These are phyloP conservation scores for Pecten maximus DNA, from an alignment of 2,888 invertebrate genomes.

Conservation along the genomic window DNA sequence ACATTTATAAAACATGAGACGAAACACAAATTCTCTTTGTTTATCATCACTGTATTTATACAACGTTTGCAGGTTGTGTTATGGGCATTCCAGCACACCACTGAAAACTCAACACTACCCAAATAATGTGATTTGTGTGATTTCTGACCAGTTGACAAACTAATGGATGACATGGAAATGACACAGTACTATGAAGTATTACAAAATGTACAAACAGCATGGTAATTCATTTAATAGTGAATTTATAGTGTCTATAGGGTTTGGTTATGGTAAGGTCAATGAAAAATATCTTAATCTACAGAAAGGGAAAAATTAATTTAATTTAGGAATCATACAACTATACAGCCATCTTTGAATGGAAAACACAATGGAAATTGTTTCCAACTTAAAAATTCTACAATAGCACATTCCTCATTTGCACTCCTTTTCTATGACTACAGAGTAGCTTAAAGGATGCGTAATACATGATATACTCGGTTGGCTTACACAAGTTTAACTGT, in stretches of 20 bases:
- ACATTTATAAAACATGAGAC: background rate
- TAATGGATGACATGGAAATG: constrained; percentile 31
- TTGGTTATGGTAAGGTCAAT: constrained; percentile 23
- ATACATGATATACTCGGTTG: background rate
- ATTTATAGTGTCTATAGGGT: constrained; percentile 26
- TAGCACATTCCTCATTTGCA: background rate
- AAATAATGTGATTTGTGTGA: constrained; percentile 8
- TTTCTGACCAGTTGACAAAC: constrained; percentile 24
- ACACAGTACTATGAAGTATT: constrained; percentile 26
- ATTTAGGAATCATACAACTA: constrained; percentile 33
- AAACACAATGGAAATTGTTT: constrained; percentile 33
- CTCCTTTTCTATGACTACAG: background rate
- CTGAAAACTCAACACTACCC: constrained; percentile 18
- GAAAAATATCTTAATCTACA: constrained; percentile 31
- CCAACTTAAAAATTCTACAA: constrained; percentile 27
- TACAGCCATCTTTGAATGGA: constrained; percentile 35
- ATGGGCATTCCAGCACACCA: constrained; percentile 12
- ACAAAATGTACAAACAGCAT: constrained; percentile 34
- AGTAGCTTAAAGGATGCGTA: background rate
- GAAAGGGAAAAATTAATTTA: constrained; percentile 33
- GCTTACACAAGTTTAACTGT: constrained; percentile 17
- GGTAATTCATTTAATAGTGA: background rate
- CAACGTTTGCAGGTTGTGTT: constrained; percentile 33
- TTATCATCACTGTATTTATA: constrained; percentile 34
- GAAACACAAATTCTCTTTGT: background rate